Conservation (phyloP, 2,888 invertebrate genomes). For the Therioaphis trifolii region DNA sequence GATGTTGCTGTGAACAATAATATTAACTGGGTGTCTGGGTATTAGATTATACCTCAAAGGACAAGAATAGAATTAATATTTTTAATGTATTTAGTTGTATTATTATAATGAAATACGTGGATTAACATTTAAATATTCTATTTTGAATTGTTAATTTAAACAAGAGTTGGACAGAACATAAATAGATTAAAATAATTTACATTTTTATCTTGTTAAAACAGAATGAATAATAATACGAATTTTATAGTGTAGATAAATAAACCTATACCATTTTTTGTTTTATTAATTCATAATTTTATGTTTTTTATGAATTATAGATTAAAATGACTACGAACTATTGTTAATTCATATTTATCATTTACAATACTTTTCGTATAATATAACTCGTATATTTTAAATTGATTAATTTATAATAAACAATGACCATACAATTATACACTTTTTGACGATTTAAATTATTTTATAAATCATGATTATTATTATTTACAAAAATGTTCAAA, state of each 20-base stretch:
- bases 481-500: too few species aligned
- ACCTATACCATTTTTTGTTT: constrained; percentile 10
- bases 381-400: too few species aligned
- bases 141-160: constrained; percentile 30
- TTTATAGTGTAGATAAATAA: not conserved
- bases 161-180: not conserved
- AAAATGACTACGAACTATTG: too few species aligned
- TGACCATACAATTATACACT: too few species aligned
- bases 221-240: constrained; percentile 9
- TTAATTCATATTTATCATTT: too few species aligned
- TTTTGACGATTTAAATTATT: too few species aligned
- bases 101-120: not conserved
- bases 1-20: not conserved
- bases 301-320: too few species aligned
- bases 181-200: constrained; percentile 25
- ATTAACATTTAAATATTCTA: not conserved
- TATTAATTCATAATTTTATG: too few species aligned
- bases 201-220: constrained; percentile 2
- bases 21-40: not conserved
- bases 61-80: not conserved
- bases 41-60: not conserved
- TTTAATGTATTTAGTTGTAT: not conserved
- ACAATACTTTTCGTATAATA: too few species aligned
- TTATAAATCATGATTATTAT: too few species aligned
- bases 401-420: too few species aligned